Evolutionary conservation across 2,797 vertebrate species (phyloP).

Genomic region (Chlorospingus semifuscus): DNA sequence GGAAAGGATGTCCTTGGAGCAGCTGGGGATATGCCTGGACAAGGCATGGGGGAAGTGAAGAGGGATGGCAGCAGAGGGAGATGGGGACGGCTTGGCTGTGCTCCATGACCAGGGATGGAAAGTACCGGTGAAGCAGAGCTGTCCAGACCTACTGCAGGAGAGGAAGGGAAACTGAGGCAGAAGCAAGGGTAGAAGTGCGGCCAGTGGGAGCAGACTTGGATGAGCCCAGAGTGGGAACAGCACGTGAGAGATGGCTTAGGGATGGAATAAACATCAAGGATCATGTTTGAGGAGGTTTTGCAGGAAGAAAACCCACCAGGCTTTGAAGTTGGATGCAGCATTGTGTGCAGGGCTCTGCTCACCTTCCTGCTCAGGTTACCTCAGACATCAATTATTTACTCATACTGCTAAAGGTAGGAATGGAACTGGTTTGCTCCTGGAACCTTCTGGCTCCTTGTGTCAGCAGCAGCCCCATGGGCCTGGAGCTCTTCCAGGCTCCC

Average conservation of each 20-base stretch:
- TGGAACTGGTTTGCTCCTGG: not conserved
- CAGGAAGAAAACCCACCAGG: not conserved
- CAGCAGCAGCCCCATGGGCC: not conserved
- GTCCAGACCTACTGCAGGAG: fast-evolving
- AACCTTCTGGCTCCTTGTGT: not conserved
- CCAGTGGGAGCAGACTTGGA: fast-evolving
- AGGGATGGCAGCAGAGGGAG: not conserved
- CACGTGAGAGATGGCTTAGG: fast-evolving
- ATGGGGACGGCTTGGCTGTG: not conserved
- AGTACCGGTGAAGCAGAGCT: not conserved
- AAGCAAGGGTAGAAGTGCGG: not conserved
- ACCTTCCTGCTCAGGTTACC: not conserved
- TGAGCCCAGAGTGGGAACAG: not conserved
- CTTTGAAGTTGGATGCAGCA: not conserved
- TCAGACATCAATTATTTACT: not conserved
- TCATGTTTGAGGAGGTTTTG: not conserved
- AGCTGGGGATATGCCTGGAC: no score
- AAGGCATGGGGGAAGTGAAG: not conserved
- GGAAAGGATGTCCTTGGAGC: not conserved
- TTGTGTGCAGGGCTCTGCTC: not conserved
- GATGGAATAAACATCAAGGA: not conserved
- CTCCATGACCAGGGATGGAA: not conserved
- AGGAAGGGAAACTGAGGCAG: not conserved
- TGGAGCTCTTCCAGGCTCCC: not conserved
- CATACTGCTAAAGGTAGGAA: not conserved